phyloP scores from a whole-genome alignment of 1,140 invertebrate species.

The Glomeris maerens region DNA sequence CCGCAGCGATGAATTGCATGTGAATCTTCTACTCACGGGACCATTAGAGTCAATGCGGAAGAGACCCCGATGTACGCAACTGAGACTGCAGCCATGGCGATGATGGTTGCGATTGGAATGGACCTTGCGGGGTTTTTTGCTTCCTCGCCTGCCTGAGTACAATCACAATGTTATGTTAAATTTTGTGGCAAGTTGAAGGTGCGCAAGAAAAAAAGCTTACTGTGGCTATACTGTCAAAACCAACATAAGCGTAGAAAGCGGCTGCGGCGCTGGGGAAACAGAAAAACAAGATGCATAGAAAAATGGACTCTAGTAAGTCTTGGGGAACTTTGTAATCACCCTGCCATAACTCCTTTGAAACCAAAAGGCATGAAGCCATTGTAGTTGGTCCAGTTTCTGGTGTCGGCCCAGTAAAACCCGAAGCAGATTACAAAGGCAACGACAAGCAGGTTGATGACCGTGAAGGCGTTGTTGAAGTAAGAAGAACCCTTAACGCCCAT shows the following conservation, averaged over 20 bases:
- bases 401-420: constrained; percentile 63
- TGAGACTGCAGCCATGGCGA: constrained; percentile 63
- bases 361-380: constrained; percentile 70
- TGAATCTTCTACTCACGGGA: too few relatives aligned
- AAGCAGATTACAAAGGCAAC: constrained; percentile 54
- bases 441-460: constrained; percentile 57
- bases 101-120: constrained; percentile 63
- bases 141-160: constrained; percentile 71
- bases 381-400: constrained; percentile 56
- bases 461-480: constrained; percentile 63
- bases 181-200: too few relatives aligned
- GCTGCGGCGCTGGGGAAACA: constrained; percentile 59
- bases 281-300: too few relatives aligned
- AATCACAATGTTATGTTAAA: too few relatives aligned
- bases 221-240: constrained; percentile 71
- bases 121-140: constrained; percentile 59
- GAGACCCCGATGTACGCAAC: constrained; percentile 66
- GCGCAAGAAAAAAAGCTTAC: too few relatives aligned
- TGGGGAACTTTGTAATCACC: background rate
- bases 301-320: too few relatives aligned
- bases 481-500: constrained; percentile 77
- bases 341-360: constrained; percentile 38
- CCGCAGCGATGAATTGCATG: too few relatives aligned
- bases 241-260: constrained; percentile 79
- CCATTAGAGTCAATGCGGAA: constrained; percentile 63